Percentiles rank a stretch among this genome's conserved stretches.
Evolutionary conservation across 2,113 vertebrate genomes (phyloP).

Genomic region (Datnioides undecimradiatus): DNA sequence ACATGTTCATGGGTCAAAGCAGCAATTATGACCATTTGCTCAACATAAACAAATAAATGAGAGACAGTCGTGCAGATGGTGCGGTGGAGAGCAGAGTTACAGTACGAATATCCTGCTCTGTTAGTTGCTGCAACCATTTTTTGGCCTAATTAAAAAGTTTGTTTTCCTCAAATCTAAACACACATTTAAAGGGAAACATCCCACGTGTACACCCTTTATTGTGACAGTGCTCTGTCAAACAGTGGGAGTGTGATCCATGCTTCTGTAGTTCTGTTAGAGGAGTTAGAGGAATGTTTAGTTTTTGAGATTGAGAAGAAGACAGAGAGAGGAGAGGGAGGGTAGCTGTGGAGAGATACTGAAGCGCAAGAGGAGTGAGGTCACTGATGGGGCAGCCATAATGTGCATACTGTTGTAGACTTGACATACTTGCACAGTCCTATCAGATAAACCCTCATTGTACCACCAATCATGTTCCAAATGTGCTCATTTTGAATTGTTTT

Average conservation of each 20-base stretch:
- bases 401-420: neutral
- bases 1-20: conserved; percentile 44
- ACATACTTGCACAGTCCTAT: too few species aligned
- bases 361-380: neutral
- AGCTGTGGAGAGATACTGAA: neutral
- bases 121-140: conserved; percentile 5
- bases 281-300: conserved; percentile 3
- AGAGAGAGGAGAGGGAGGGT: neutral
- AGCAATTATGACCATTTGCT: conserved; percentile 73
- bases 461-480: too few species aligned
- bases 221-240: neutral
- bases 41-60: conserved; percentile 68
- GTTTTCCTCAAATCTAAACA: conserved; percentile 17
- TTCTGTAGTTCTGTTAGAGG: conserved; percentile 2
- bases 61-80: conserved; percentile 43
- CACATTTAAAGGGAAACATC: neutral
- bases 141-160: conserved; percentile 3
- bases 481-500: too few species aligned
- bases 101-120: conserved; percentile 1
- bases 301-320: neutral
- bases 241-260: neutral
- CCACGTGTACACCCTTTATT: neutral
- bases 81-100: conserved; percentile 21
- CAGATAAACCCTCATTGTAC: too few species aligned
- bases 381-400: neutral